Evolutionary conservation across 2,888 invertebrate genomes (phyloP).

Genomic region (Argyra leucocephala): DNA sequence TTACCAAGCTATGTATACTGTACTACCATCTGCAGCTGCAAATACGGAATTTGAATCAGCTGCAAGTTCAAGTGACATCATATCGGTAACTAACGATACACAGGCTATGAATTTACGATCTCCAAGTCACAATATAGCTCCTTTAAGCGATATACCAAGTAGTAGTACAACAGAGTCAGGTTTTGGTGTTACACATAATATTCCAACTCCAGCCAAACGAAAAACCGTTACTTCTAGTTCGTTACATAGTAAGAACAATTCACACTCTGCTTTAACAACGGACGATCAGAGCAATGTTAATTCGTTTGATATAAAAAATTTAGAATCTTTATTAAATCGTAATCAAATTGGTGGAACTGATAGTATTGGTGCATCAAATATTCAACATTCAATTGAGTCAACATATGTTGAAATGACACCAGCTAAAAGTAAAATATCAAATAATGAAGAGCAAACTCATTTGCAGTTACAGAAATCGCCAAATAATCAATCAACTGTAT

Average conservation of each 20-base stretch:
- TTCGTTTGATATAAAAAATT: not conserved
- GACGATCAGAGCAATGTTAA: not conserved
- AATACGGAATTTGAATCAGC: slow-evolving; percentile 19
- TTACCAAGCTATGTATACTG: slow-evolving; percentile 27
- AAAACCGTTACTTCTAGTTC: not conserved
- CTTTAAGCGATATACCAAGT: not conserved
- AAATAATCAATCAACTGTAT: slow-evolving; percentile 1
- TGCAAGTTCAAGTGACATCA: slow-evolving; percentile 14
- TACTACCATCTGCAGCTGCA: slow-evolving; percentile 22
- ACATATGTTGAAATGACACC: slow-evolving; percentile 19
- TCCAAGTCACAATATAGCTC: not conserved
- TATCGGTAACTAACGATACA: slow-evolving; percentile 25
- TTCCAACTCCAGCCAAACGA: slow-evolving; percentile 7
- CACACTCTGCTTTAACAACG: not conserved
- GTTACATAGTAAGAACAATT: not conserved
- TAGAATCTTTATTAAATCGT: slow-evolving; percentile 1
- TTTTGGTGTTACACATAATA: not conserved
- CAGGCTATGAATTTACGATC: slow-evolving; percentile 24
- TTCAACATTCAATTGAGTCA: slow-evolving; percentile 13
- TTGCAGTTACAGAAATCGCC: not conserved
- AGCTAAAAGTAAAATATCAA: slow-evolving; percentile 21
- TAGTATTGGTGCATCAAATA: not conserved
- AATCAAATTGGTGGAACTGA: not conserved
- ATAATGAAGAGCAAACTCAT: slow-evolving; percentile 22
- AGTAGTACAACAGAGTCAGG: not conserved